A percentile compares a stretch with the other conserved stretches of the same genome.
phyloP scores from a whole-genome alignment of 2,113 vertebrate species.

The Danionella cerebrum region DNA sequence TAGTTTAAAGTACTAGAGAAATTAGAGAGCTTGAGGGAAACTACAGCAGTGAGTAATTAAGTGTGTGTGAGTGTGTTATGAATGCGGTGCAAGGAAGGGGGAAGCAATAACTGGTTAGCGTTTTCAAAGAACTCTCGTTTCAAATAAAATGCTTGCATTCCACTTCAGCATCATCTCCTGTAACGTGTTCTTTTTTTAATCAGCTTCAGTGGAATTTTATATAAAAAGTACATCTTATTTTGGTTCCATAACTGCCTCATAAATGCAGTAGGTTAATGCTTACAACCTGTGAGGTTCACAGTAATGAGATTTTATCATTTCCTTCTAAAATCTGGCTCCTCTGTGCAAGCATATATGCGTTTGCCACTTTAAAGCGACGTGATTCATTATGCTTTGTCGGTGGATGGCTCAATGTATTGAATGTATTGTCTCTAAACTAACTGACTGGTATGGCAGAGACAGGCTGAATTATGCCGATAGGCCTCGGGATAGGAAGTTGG shows the following conservation, averaged over 20 bases:
- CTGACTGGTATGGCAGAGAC: slow-evolving; percentile 67
- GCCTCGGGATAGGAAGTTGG: slow-evolving; percentile 67
- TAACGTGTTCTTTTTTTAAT: slow-evolving; percentile 18
- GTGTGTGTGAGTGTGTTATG: slow-evolving; percentile 7
- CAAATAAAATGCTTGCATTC: slow-evolving; percentile 23
- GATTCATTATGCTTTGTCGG: slow-evolving; percentile 66
- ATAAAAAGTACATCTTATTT: slow-evolving; percentile 20
- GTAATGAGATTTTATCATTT: slow-evolving; percentile 19
- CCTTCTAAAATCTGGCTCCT: neutral
- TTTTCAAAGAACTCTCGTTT: slow-evolving; percentile 25
- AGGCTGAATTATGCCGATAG: slow-evolving; percentile 70
- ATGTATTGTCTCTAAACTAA: slow-evolving; percentile 73
- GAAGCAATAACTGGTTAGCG: slow-evolving; percentile 23
- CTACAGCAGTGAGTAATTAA: slow-evolving; percentile 21
- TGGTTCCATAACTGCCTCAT: slow-evolving; percentile 23
- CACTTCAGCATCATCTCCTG: slow-evolving; percentile 21
- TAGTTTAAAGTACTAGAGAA: slow-evolving; percentile 10
- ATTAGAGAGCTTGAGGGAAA: neutral
- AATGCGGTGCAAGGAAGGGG: neutral
- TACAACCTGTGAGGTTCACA: slow-evolving; percentile 25
- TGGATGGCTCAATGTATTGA: slow-evolving; percentile 64
- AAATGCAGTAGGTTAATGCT: slow-evolving; percentile 21
- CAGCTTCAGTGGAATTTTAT: slow-evolving; percentile 25
- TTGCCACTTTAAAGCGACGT: slow-evolving; percentile 43
- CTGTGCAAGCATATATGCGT: slow-evolving; percentile 12